Evolutionary conservation across 1,140 invertebrate species (phyloP), one percentile per base, ranked within the genome.

Genomic region (Tribolium madens): DNA sequence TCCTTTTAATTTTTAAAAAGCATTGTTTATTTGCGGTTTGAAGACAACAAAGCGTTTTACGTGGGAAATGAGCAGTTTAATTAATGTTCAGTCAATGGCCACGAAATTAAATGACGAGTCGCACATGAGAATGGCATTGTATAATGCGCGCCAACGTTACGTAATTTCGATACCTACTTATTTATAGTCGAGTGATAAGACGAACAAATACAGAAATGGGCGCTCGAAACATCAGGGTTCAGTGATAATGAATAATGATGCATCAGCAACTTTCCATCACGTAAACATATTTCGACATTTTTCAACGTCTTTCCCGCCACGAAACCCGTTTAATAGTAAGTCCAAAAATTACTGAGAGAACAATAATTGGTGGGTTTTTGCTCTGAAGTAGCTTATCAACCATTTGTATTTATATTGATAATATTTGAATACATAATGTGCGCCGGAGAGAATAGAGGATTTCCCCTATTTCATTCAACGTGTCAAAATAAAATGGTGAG

Each of bases 1-100:
- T 31, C 21, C 57, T 64, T 64, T 64, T 64, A 64, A 64, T 64
- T 64, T 64, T 64, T 64, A 64, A 64, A 64, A 33, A 14, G 14
- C 52, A 57, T 21, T 21, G 52, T 57, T 57, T 52, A 52, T 13
- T 13, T n/a, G 14, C 13, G 15, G 48, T 50, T 50, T 4, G 6
- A 14, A 14, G 7, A 57, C 17, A 26, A 57, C 52, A 57, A 57
- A 57, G 52, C 52, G 17, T 15, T 57, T 50, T 57, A 57, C 52
- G n/a, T 57, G 52, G 52, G 52, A 57, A 57, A 21, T 26, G 52
- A 57, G 17, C 13, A 1, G 13, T 3, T 21, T 57, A 57, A 57
- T 57, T 57, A 57, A 21, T 21, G 13, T 17, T 50, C 48, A 50
- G 48, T 50, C 48, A n/a, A 57, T 57, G 52, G 17, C 52, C 52